Conservation (phyloP, 2,797 vertebrate genomes). For the Siniperca scherzeri region DNA sequence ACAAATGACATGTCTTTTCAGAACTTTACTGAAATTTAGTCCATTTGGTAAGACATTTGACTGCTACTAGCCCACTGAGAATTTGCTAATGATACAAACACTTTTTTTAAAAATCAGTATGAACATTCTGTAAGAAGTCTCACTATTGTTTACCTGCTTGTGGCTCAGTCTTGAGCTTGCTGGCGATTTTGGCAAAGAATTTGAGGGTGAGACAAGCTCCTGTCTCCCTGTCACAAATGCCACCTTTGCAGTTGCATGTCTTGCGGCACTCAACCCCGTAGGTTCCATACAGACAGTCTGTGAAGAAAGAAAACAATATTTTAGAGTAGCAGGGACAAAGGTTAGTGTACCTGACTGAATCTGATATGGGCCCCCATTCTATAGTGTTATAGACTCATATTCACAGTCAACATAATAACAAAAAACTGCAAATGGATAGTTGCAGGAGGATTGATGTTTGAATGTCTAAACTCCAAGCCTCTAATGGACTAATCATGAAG, state of each 20-base stretch:
- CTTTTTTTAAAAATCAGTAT: not conserved
- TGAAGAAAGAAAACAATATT: constrained; percentile 15
- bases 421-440: constrained; percentile 4
- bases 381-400: not conserved
- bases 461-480: constrained; percentile 15
- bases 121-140: not conserved
- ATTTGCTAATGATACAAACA: not conserved
- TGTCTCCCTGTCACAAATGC: constrained; percentile 94
- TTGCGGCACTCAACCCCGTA: constrained; percentile 94
- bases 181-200: constrained; percentile 90
- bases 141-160: constrained; percentile 84
- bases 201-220: constrained; percentile 94
- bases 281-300: constrained; percentile 95
- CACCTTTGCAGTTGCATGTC: constrained; percentile 92
- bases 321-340: not conserved
- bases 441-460: constrained; percentile 11
- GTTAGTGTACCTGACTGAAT: not conserved
- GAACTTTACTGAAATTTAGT: not conserved
- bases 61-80: not conserved
- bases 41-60: not conserved
- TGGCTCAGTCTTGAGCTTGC: constrained; percentile 81
- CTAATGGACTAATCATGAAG: constrained; percentile 1
- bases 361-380: not conserved
- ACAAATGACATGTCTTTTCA: not conserved
- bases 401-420: constrained; percentile 1